Base-by-base conservation (phyloP, 1,140 invertebrate species). In the Solen grandis region DNA sequence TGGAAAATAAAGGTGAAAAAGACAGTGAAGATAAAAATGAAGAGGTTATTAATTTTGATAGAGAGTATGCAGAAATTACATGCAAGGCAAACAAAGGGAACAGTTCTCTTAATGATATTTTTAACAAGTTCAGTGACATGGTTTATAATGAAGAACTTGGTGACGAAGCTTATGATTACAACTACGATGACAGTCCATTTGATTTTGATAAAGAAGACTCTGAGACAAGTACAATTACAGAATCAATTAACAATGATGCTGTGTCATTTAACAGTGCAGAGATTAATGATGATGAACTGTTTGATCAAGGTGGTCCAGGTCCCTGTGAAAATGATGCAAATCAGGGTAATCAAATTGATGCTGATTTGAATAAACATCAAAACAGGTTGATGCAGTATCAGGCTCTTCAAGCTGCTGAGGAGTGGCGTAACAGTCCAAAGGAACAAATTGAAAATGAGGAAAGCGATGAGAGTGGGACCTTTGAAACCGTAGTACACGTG, bases 181-280 rank as follows among this genome's bases (percentile, higher is more conserved):
- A 57, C 2, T 60, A 76, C 14, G 69, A 74, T 33, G 73, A 77
- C 35, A 35, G 59, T 57, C 31, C 59, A 14, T 69, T 78, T 78
- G 63, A 78, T 5, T 78, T 68, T 55, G 63, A 77, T 38, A 55
- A 27, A 0, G 50, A 55, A 5, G 36, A 69, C n/a, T 78, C 63
- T 5, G 75, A 78, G 5, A 68, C 29, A 1, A 78, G 75, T 36
- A 78, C 75, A 13, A 59, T 69, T 36, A 78, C 75, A 19, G 75
- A 68, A 27, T 68, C 65, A 31, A 55, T 78, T 1, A 78, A 78
- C 25, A 65, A 68, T 69, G 54, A 68, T 57, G 2, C 13, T 2
- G 75, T 63, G 5, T 29, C 25, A 1, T 33, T 2, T 3, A 59
- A 46, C 19, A 46, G 41, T 46, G 41, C 41, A 10, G 41, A 46